Base-by-base conservation (phyloP, 2,888 invertebrate genomes). In the Oconnorella tubifera region DNA sequence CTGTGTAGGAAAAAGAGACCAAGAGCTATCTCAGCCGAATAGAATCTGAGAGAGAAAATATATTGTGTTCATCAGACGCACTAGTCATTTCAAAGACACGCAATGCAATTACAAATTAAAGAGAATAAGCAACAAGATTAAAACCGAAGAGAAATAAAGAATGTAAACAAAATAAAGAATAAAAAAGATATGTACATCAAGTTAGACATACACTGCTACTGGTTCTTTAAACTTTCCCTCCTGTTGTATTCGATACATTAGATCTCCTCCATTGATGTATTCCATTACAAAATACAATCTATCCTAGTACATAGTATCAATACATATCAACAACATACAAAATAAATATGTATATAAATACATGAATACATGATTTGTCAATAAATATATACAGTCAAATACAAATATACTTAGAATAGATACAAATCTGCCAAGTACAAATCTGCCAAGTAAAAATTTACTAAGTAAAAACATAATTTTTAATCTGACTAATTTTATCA, bases 191-290 rank as follows among this genome's bases (percentile, higher is more conserved):
- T 14, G 23, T 19, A 40, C 10, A 40, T 40, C 19, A 40, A 14
- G 10, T 40, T 19, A 19, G 19, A n/a, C 94, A 88, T 87, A 98
- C 95, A 96, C 97, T 74, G 99, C 98, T 29, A 99, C 97, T 2
- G 99, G 99, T 80, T 99, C 99, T 83, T 99, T 99, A 84, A 99
- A 99, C 84, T 97, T 98, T 66, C 99, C 98, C 82, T 96, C 98
- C 81, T 99, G 98, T 82, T 99, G 99, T 75, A 99, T 99, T 86
- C 99, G 96, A 85, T 97, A 99, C 99, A 99, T 99, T 73, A 99
- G 87, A 85, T 99, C 99, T 61, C 99, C 99, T 3, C 99, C 99
- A 82, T 98, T 99, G 50, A 99, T 97, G 84, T 97, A 99, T 83
- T 99, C 99, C 98, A 99, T 98, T 61, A 99, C 99, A 84, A 99